Evolutionary conservation across 1,140 invertebrate genomes (phyloP).

Genomic region (Scaptomyza montana): DNA sequence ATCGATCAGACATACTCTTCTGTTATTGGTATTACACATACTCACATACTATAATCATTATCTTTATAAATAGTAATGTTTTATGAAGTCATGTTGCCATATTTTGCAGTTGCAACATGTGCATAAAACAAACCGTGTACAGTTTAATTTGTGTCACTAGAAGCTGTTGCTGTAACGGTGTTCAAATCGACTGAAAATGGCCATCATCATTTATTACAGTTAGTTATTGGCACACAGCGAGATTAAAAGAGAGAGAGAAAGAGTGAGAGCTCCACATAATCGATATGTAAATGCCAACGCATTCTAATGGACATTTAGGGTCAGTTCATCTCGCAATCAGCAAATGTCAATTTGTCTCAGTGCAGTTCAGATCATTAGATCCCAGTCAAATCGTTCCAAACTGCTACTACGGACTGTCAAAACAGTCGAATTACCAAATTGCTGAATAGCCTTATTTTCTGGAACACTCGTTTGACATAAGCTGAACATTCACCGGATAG

Average conservation of each 20-base stretch:
- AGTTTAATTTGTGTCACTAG: not conserved
- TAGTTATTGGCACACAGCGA: conserved; percentile 1
- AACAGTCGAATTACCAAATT: not conserved
- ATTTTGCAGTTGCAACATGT: not conserved
- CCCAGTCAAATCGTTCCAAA: not conserved
- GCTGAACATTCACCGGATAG: conserved; percentile 12
- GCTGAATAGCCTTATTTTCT: not conserved
- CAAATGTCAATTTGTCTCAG: conserved; percentile 22
- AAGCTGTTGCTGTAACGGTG: conserved; percentile 2
- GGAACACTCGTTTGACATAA: conserved; percentile 5
- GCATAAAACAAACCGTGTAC: not conserved
- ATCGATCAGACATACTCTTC: too few species aligned
- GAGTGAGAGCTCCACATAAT: conserved; percentile 7
- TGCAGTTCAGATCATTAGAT: conserved; percentile 25
- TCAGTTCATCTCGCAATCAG: conserved; percentile 2
- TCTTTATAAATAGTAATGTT: too few species aligned
- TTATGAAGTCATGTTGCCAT: too few species aligned
- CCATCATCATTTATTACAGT: conserved; percentile 29
- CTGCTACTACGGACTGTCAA: not conserved
- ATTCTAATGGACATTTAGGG: conserved; percentile 4
- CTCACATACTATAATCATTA: too few species aligned
- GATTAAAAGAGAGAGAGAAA: not conserved
- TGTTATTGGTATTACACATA: too few species aligned
- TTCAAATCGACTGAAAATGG: conserved; percentile 1
- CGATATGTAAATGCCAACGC: conserved; percentile 27